Base-by-base conservation (phyloP, 2,888 invertebrate genomes). In the Acanthococcus lagerstroemiae region DNA sequence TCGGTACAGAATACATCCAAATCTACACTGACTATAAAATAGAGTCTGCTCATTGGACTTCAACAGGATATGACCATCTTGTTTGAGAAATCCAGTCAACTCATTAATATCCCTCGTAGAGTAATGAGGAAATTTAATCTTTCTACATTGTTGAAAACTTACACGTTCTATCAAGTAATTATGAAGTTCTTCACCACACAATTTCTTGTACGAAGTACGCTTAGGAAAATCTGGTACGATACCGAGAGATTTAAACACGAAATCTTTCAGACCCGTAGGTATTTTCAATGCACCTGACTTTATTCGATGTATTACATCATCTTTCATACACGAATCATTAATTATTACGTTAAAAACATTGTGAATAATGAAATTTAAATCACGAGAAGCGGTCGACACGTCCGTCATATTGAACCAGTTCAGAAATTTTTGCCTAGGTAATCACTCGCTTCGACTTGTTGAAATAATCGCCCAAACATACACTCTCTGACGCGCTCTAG, bases 111-210 rank as follows among this genome's bases (percentile, higher is more conserved):
- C 19, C 15, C 19, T 48, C 19, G 48, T 48, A 17, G 48, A 48
- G n/a, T 48, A 48, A 19, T 48, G 15, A 48, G 48, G 48, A 48
- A 48, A 30, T 30, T 48, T 17, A 19, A 48, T 17, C 19, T 48
- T 48, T 48, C 19, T 48, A 48, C n/a, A 19, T 48, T 48, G n/a
- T 48, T 48, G 15, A 48, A 48, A 17, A 48, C 48, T 48, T 19
- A 48, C 15, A 48, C 19, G 48, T 17, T 19, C 48, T 19, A 48
- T 48, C 19, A 48, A 48, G 15, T 48, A 48, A 17, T 48, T 48
- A 48, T 48, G 48, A 12, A 48, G 19, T 48, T 48, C 48, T 48
- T 48, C 48, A 48, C 48, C 48, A 48, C 48, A 48, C 48, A 48
- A 48, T 48, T 48, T 48, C n/a, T 48, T 48, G 48, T 17, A 19